Conservation (phyloP, 2,113 vertebrate genomes). For the Actenoides lindsayi region DNA sequence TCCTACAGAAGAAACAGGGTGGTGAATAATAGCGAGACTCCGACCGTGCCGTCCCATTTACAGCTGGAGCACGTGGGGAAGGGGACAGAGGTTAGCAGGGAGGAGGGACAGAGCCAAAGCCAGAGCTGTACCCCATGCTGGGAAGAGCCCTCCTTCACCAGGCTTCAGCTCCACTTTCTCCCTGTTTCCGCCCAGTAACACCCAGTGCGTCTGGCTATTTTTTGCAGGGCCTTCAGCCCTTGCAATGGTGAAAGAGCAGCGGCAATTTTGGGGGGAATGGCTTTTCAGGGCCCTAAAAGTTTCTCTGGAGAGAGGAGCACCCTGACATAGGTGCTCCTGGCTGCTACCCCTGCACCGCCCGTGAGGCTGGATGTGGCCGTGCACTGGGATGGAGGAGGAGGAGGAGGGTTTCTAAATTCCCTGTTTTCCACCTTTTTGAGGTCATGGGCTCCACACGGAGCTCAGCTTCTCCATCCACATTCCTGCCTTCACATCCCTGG, state of each 20-base stretch:
- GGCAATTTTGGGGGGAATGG: background rate
- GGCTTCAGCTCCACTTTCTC: background rate
- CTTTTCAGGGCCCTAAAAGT: background rate
- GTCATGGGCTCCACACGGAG: background rate
- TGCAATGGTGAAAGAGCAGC: background rate
- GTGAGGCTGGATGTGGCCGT: background rate
- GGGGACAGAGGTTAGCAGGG: background rate
- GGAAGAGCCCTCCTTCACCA: background rate
- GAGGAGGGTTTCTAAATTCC: background rate
- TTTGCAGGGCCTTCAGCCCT: background rate
- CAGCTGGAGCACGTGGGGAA: background rate
- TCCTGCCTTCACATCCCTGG: background rate
- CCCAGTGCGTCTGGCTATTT: background rate
- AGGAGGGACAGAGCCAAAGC: background rate
- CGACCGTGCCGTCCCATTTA: background rate
- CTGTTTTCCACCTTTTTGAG: background rate
- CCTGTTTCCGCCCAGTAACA: background rate
- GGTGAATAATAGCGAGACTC: background rate
- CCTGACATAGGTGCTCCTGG: background rate
- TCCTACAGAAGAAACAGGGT: background rate
- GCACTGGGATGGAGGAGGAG: background rate
- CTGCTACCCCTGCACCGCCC: accelerated
- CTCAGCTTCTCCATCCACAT: background rate
- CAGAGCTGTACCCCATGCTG: background rate
- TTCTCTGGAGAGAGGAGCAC: background rate